A percentile compares a stretch with the other conserved stretches of the same genome.
phyloP scores from a whole-genome alignment of 2,888 invertebrate species.

The Macaria liturata region DNA sequence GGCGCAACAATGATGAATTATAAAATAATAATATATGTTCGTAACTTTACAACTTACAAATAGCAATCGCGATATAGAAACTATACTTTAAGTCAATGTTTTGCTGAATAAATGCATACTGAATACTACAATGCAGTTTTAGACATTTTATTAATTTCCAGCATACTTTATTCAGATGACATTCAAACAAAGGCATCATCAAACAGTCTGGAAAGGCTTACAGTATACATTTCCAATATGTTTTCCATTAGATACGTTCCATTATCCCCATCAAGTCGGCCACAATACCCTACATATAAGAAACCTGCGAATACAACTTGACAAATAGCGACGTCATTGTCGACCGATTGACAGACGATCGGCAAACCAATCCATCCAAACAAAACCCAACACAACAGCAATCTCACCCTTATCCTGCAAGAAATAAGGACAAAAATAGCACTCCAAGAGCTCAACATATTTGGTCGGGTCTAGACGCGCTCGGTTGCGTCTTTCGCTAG shows the following conservation, averaged over 20 bases:
- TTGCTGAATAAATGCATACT: no score
- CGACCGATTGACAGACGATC: slow-evolving; percentile 38
- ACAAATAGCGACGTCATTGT: slow-evolving; percentile 40
- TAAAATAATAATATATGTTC: no score
- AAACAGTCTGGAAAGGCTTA: neutral
- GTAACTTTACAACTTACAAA: no score
- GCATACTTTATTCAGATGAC: no score
- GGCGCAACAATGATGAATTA: no score
- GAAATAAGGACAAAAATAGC: slow-evolving; percentile 12
- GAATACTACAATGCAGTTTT: no score
- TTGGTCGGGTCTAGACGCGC: slow-evolving; percentile 23
- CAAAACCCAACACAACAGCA: slow-evolving; percentile 16
- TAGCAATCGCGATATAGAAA: no score
- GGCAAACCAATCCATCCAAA: slow-evolving; percentile 26
- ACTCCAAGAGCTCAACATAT: slow-evolving; percentile 7
- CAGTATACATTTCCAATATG: neutral
- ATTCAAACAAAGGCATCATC: neutral
- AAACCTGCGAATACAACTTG: slow-evolving; percentile 37
- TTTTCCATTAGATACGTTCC: slow-evolving; percentile 13
- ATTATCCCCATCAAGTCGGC: slow-evolving; percentile 20
- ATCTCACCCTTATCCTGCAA: slow-evolving; percentile 3
- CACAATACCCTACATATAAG: slow-evolving; percentile 31
- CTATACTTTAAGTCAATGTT: no score
- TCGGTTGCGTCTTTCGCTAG: slow-evolving; percentile 25
- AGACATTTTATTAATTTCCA: no score